phyloP scores from a whole-genome alignment of 2,113 vertebrate genomes.

The Salvelinus namaycush region DNA sequence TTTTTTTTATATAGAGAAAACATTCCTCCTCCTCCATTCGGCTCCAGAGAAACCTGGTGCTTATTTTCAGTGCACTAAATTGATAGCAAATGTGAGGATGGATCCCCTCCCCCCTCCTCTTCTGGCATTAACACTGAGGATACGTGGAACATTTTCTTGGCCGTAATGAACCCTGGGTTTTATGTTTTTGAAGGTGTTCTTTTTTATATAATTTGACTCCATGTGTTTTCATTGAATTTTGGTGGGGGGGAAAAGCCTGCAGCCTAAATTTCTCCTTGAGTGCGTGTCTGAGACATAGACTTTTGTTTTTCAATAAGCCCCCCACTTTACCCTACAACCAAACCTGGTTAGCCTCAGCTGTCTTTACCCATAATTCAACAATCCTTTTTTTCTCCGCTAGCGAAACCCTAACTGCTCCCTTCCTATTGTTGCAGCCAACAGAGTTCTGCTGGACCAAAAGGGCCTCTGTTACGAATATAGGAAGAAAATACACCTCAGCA shows the following conservation, averaged over 20 bases:
- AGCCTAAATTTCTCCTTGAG: conserved; percentile 60
- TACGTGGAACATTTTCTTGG: conserved; percentile 77
- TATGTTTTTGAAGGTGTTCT: conserved; percentile 73
- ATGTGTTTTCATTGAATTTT: conserved; percentile 68
- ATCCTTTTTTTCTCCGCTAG: conserved; percentile 48
- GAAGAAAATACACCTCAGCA: no score
- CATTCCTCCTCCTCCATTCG: conserved; percentile 75
- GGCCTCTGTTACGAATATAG: conserved; percentile 58
- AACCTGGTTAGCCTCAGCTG: conserved; percentile 75
- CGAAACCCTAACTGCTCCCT: conserved; percentile 68
- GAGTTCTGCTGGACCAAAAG: conserved; percentile 64
- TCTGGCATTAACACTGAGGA: conserved; percentile 63
- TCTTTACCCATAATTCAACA: conserved; percentile 76
- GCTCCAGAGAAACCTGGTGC: conserved; percentile 75
- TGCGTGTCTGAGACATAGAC: conserved; percentile 64
- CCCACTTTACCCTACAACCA: conserved; percentile 62
- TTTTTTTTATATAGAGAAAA: conserved; percentile 76
- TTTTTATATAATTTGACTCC: conserved; percentile 60
- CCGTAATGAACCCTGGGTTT: conserved; percentile 67
- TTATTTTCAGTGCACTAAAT: conserved; percentile 80
- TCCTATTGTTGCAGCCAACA: conserved; percentile 65
- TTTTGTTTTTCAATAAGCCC: conserved; percentile 73
- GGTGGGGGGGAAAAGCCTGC: conserved; percentile 43
- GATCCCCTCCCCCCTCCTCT: conserved; percentile 65
- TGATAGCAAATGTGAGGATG: conserved; percentile 81